Base-by-base conservation (phyloP, 2,888 invertebrate species). In the Polyommatus iphigenia region DNA sequence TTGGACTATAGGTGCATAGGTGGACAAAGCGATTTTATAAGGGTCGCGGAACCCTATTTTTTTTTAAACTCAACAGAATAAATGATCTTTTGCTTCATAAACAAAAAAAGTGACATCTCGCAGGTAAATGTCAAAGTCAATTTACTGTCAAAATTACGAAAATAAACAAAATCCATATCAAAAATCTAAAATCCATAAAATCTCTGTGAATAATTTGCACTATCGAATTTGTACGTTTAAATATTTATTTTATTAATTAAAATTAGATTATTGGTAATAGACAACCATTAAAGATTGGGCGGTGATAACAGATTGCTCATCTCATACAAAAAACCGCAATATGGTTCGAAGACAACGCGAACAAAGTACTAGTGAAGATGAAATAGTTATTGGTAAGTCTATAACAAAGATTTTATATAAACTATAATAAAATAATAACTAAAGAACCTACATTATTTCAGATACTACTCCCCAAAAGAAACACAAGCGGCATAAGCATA, bases 401-500 rank as follows among this genome's bases (percentile, higher is more conserved):
- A 10, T 46, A 46, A 13, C 20, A 18, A 71, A 6, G 5, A 18
- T 18, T 36, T 18, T 71, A 18, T 71, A n/a, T 71, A 41, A 36
- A 41, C 20, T 36, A 67, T 36, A 54, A 57, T 73, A 77, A 57
- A 20, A 59, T 36, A 59, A 62, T 20, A 6, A 20, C 54, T 41
- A 72, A 20, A 72, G 29, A 71, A 78, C 76, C 76, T 24, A 78
- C 57, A 32, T 71, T 71, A 76, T 81, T 88, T 78, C 86, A 94
- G 94, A 94, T 84, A 87, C 90, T 76, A 88, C 94, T 3, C 91
- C 94, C 18, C 92, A 92, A 81, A 96, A 96, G 84, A 95, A 95
- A 80, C 96, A 95, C 83, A 96, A 96, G 85, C 95, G 95, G 80
- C 96, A 96, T 82, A 96, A 96, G 83, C 96, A 96, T 82, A 96